A percentile compares a stretch with the other conserved stretches of the same genome.
Conservation (phyloP, 1,140 invertebrate species). For the Drosophila eugracilis region DNA sequence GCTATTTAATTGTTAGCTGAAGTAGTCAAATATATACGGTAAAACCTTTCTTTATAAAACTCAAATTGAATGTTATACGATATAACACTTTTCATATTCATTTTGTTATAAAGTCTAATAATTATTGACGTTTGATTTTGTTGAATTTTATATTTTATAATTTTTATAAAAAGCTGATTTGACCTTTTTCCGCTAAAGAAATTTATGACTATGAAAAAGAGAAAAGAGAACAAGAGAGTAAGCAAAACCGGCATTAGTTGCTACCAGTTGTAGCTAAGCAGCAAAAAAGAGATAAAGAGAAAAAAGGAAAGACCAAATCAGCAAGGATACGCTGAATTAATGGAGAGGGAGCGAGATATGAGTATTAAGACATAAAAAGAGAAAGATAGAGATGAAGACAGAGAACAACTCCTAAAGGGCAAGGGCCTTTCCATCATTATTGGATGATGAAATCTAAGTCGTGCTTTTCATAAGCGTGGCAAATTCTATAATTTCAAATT, state of each 20-base stretch:
- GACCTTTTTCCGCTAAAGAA: constrained; percentile 1
- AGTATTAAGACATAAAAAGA: neutral
- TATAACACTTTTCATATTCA: too few species aligned
- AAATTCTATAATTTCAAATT: constrained; percentile 10
- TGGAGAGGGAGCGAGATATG: neutral
- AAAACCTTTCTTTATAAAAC: too few species aligned
- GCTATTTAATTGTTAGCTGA: neutral
- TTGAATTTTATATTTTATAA: neutral
- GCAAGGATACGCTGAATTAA: constrained; percentile 36
- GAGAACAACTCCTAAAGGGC: constrained; percentile 25
- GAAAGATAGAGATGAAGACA: too few species aligned
- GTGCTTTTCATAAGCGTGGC: constrained; percentile 49
- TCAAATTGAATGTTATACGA: too few species aligned
- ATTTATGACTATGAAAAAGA: neutral
- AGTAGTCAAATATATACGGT: too few species aligned
- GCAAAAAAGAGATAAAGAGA: neutral
- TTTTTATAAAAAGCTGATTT: neutral
- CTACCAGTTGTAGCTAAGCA: neutral
- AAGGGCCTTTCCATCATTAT: constrained; percentile 29
- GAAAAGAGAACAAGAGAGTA: neutral
- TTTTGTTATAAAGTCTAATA: too few species aligned
- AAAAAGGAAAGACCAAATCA: constrained; percentile 16
- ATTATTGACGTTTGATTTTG: too few species aligned
- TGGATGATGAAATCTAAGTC: constrained; percentile 59
- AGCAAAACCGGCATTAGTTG: constrained; percentile 6